Evolutionary conservation across 2,888 invertebrate species (phyloP).

Genomic region (Cephalotes varians): DNA sequence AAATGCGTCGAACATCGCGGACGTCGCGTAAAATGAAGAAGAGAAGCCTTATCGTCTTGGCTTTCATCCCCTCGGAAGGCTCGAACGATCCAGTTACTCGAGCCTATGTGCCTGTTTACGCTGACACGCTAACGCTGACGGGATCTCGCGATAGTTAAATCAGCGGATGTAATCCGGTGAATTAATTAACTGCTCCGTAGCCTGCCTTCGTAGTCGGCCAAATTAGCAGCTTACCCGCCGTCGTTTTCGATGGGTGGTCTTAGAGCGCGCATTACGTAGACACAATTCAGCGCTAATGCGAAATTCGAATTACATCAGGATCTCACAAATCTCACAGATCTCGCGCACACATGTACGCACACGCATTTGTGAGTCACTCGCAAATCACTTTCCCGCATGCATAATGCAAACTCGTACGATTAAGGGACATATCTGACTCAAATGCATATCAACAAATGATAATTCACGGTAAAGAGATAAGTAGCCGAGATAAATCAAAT

Average conservation of each 20-base stretch:
- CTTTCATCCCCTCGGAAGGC: not conserved
- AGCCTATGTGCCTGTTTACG: slow-evolving; percentile 30
- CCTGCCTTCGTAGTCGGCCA: slow-evolving; percentile 9
- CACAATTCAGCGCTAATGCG: slow-evolving; percentile 45
- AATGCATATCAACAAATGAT: slow-evolving; percentile 6
- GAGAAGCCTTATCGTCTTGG: slow-evolving; percentile 22
- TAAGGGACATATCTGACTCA: not conserved
- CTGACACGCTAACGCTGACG: slow-evolving; percentile 23
- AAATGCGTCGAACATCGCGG: slow-evolving; percentile 17
- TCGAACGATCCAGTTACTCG: slow-evolving; percentile 25
- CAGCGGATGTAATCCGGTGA: slow-evolving; percentile 49
- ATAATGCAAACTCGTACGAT: slow-evolving; percentile 2
- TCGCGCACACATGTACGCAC: not conserved
- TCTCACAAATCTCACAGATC: not conserved
- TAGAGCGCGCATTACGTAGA: not conserved
- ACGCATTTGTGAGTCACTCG: not conserved
- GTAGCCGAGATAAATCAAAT: not conserved
- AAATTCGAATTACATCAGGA: slow-evolving; percentile 10
- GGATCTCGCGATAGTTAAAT: slow-evolving; percentile 46
- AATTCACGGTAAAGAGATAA: slow-evolving; percentile 7
- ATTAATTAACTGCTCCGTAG: slow-evolving; percentile 53
- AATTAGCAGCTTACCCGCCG: slow-evolving; percentile 48
- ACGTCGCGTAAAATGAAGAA: slow-evolving; percentile 10
- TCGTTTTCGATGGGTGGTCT: slow-evolving; percentile 29
- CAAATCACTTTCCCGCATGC: not conserved